phyloP scores from a whole-genome alignment of 2,113 vertebrate genomes.

The Ameiurus melas region DNA sequence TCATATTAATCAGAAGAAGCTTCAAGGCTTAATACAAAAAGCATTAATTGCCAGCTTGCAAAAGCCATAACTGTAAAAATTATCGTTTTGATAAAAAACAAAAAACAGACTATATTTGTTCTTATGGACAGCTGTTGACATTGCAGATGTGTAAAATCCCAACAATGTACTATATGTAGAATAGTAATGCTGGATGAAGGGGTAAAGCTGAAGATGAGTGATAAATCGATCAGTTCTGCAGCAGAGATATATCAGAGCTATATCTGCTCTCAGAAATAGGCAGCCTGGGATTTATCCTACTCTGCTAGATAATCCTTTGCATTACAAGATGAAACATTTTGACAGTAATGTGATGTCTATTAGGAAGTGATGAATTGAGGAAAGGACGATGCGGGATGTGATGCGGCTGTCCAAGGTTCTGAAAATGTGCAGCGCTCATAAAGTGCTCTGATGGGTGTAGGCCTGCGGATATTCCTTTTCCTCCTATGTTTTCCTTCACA shows the following conservation, averaged over 20 bases:
- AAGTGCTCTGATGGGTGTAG: conserved; percentile 13
- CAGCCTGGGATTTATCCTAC: neutral
- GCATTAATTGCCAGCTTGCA: neutral
- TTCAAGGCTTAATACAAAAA: neutral
- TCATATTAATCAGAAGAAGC: neutral
- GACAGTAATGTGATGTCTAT: neutral
- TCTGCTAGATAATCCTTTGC: neutral
- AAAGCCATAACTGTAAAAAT: neutral
- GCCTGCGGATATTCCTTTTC: conserved; percentile 15
- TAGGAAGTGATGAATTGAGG: neutral
- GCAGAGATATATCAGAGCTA: neutral
- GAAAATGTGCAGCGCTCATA: conserved; percentile 55
- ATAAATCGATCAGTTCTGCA: neutral
- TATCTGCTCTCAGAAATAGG: neutral
- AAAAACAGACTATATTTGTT: neutral
- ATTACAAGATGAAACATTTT: neutral
- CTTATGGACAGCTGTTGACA: neutral
- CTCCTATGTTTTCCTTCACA: neutral
- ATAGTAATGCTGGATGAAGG: neutral
- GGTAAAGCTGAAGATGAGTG: neutral
- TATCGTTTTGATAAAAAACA: neutral
- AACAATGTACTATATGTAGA: neutral
- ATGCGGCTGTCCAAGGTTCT: conserved; percentile 76
- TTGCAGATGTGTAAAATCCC: neutral
- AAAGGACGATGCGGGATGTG: neutral